These are phyloP conservation scores for Synergus gifuensis DNA, from an alignment of 2,888 invertebrate species.

Conservation along the genomic window DNA sequence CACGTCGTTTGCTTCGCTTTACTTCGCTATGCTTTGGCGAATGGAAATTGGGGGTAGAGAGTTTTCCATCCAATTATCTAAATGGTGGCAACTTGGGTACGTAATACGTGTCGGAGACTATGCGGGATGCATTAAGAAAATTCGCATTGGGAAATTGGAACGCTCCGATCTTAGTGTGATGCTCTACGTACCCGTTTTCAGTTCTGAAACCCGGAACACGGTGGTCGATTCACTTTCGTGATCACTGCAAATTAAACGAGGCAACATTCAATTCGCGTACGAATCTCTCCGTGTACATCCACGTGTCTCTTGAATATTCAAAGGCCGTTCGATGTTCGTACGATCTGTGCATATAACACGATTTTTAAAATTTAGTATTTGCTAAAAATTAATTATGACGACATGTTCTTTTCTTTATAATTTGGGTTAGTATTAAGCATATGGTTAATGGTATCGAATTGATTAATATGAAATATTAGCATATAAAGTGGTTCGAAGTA, in stretches of 20 bases:
- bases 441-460: background rate
- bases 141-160: slow-evolving; percentile 33
- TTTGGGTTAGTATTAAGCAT: too few relatives aligned
- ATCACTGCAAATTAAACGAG: slow-evolving; percentile 32
- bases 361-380: slow-evolving; percentile 11
- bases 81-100: slow-evolving; percentile 39
- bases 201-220: slow-evolving; percentile 23
- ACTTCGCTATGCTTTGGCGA: slow-evolving; percentile 42
- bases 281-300: slow-evolving; percentile 11
- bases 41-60: slow-evolving; percentile 43
- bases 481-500: too few relatives aligned
- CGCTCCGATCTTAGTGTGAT: background rate
- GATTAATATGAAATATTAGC: background rate
- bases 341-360: slow-evolving; percentile 10
- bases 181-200: slow-evolving; percentile 26
- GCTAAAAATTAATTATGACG: slow-evolving; percentile 3
- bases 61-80: slow-evolving; percentile 54
- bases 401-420: background rate
- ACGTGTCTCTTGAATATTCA: slow-evolving; percentile 38
- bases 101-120: slow-evolving; percentile 50
- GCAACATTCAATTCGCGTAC: slow-evolving; percentile 34
- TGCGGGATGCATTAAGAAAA: slow-evolving; percentile 40
- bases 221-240: slow-evolving; percentile 35
- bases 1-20: slow-evolving; percentile 55
- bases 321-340: slow-evolving; percentile 15